These are phyloP conservation scores for Procavia capensis DNA, from an alignment of 2,113 vertebrate genomes.

Conservation along the genomic window DNA sequence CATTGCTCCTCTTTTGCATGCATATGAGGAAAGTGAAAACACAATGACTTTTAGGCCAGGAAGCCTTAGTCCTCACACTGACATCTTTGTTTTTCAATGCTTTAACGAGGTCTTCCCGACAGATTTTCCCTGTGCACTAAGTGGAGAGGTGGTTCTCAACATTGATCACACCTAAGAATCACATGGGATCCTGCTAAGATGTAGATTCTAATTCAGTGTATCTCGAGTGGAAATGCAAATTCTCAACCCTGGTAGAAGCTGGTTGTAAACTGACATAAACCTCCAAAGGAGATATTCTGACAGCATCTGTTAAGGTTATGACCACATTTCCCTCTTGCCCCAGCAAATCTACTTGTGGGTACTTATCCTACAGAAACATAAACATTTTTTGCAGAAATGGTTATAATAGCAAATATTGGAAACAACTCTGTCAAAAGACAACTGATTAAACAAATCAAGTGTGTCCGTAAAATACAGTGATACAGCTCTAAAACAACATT, in stretches of 20 bases:
- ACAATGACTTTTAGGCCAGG: too few species aligned
- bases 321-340: neutral
- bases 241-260: neutral
- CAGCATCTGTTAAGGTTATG: conserved; percentile 50
- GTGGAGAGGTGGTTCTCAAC: too few species aligned
- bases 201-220: too few species aligned
- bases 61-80: too few species aligned
- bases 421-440: conserved; percentile 56
- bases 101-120: too few species aligned
- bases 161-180: too few species aligned
- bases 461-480: neutral
- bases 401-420: conserved; percentile 56
- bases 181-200: too few species aligned
- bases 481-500: conserved; percentile 31
- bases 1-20: too few species aligned
- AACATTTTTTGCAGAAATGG: conserved; percentile 48
- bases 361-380: conserved; percentile 35
- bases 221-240: too few species aligned
- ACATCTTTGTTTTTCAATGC: too few species aligned
- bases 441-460: conserved; percentile 54
- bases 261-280: neutral
- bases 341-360: neutral
- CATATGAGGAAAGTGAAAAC: too few species aligned
- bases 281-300: neutral
- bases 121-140: too few species aligned